Conservation (phyloP, 2,113 vertebrate species). For the Phalacrocorax pelagicus region DNA sequence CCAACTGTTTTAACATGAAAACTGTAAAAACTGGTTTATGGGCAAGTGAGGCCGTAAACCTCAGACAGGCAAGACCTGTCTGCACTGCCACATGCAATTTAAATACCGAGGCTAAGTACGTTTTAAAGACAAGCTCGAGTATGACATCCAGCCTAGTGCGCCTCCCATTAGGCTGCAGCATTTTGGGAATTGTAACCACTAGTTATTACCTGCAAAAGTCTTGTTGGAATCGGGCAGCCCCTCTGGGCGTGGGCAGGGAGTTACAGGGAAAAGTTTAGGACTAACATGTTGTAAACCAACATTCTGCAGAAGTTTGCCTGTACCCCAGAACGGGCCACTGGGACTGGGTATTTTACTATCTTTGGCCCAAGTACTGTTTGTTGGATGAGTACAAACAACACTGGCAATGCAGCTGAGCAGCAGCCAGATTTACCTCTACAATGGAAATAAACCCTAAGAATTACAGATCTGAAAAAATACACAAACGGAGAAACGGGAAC, state of each 20-base stretch:
- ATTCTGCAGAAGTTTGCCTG: neutral
- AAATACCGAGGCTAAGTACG: neutral
- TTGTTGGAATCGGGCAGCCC: neutral
- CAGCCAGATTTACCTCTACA: neutral
- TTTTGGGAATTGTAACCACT: neutral
- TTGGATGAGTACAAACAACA: neutral
- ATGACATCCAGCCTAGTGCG: neutral
- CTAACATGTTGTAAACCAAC: neutral
- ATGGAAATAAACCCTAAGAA: neutral
- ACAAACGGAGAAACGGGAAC: neutral
- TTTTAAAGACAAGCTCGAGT: neutral
- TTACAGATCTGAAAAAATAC: neutral
- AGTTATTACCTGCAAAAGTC: neutral
- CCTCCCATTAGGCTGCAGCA: neutral
- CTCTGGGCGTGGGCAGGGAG: neutral
- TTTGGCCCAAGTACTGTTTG: neutral
- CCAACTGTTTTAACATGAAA: neutral
- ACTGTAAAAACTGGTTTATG: neutral
- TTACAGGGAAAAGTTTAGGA: neutral
- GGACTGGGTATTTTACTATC: neutral
- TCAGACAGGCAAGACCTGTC: neutral
- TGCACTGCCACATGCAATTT: neutral
- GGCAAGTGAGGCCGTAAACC: neutral
- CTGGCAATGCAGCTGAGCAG: neutral
- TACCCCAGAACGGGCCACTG: neutral